Evolutionary conservation across 2,888 invertebrate species (phyloP), one percentile per base, ranked within the genome.

Genomic region (Meta bourneti): DNA sequence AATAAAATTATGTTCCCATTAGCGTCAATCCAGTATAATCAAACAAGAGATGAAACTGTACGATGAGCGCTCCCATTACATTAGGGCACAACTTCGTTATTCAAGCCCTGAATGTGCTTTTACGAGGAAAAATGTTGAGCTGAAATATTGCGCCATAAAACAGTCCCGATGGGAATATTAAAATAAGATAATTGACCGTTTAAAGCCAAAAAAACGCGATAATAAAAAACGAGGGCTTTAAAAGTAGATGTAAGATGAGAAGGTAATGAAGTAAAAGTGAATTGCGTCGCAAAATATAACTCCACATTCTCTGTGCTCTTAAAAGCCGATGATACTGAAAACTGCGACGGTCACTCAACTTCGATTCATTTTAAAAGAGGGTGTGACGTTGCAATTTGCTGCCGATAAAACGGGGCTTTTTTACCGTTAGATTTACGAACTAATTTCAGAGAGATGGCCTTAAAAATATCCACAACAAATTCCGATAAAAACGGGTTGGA

Each of bases 101-200:
- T 78, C 72, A 72, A 51, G 79, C 77, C 48, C 71, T 78, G 71
- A 77, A 77, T 72, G 69, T 19, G 52, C 77, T 78, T 90, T 84
- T 83, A 83, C 69, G 84, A 83, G 78, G 83, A 52, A 75, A 74
- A 89, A 77, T 72, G 75, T 77, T 49, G 82, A 52, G 77, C 83
- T 90, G 89, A 90, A 83, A 84, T 90, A 90, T 90, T 54, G 89
- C 83, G 71, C 84, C 84, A 84, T 90, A 90, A 90, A 90, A 84
- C 84, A 54, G 84, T 20, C 78, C 83, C 84, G 49, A n/a, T 79
- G 89, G 89, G 83, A 84, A 84, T 90, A 90, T 90, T 90, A 90
- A 84, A 90, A 90, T 84, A 78, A 79, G 89, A 90, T 90, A 90
- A 90, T 90, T 90, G 89, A 90, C 83, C 83, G 89, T 84, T 90